phyloP scores from a whole-genome alignment of 2,797 vertebrate genomes.

The Steatocranus sp. region DNA sequence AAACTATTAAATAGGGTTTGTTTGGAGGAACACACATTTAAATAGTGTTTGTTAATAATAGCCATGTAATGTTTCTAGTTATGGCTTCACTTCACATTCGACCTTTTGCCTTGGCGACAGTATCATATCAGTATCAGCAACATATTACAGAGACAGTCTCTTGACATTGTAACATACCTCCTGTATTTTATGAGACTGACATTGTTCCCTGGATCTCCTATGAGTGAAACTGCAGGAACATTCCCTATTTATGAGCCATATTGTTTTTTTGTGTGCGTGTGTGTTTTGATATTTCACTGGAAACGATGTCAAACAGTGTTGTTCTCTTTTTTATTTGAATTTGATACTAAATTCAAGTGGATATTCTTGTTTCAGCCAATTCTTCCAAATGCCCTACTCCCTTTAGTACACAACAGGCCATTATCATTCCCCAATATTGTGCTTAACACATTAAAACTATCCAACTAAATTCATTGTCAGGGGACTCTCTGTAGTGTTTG shows the following conservation, averaged over 20 bases:
- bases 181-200: not conserved
- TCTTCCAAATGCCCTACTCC: not conserved
- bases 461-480: not conserved
- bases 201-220: not conserved
- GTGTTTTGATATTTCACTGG: not conserved
- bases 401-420: not conserved
- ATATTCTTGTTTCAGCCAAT: not conserved
- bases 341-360: not conserved
- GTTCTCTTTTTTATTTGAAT: not conserved
- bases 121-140: not conserved
- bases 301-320: accelerated
- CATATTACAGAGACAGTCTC: not conserved
- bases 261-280: not conserved
- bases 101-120: not conserved
- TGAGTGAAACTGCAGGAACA: not conserved
- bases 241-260: not conserved
- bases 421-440: conserved; percentile 13
- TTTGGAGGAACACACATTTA: not conserved
- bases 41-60: not conserved
- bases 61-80: not conserved
- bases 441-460: not conserved
- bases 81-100: not conserved
- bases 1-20: not conserved
- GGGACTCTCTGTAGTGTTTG: conserved; percentile 3
- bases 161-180: accelerated